These are phyloP conservation scores for Pelecanoides urinatrix DNA, from an alignment of 2,113 vertebrate species.

Conservation along the genomic window DNA sequence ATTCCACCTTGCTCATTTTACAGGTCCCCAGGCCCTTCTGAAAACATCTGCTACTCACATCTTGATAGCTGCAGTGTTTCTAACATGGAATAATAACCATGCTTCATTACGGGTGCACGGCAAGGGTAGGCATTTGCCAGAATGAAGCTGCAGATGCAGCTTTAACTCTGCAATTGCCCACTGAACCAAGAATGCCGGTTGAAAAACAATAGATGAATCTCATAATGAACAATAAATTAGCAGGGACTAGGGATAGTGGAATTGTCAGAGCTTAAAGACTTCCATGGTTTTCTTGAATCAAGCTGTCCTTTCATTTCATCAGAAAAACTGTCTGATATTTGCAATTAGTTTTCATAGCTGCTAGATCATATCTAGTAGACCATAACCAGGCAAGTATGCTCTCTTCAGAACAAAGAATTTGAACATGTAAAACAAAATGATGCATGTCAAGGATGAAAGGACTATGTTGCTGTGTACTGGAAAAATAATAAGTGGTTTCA, in stretches of 20 bases:
- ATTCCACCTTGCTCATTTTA: not conserved
- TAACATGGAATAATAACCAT: not conserved
- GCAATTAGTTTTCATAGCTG: not conserved
- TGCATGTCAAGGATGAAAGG: not conserved
- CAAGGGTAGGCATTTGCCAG: not conserved
- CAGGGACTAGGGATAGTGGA: not conserved
- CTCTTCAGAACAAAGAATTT: not conserved
- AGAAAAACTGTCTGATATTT: not conserved
- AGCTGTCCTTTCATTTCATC: not conserved
- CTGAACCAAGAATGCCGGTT: not conserved
- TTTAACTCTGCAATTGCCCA: not conserved
- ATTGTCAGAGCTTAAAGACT: not conserved
- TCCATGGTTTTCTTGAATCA: not conserved
- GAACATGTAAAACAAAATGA: not conserved
- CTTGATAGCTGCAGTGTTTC: constrained; percentile 1
- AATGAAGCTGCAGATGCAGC: not conserved
- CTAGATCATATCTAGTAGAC: not conserved
- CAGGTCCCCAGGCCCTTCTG: constrained; percentile 1
- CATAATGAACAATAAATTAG: not conserved
- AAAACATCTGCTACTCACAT: constrained; percentile 35
- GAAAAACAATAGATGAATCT: not conserved
- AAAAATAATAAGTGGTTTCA: not conserved
- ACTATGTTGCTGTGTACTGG: not conserved
- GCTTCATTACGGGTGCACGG: not conserved
- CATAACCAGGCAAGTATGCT: not conserved